A percentile compares a stretch with the other conserved stretches of the same genome.
Evolutionary conservation across 2,888 invertebrate genomes (phyloP).

Genomic region (Ectobius pallidus): DNA sequence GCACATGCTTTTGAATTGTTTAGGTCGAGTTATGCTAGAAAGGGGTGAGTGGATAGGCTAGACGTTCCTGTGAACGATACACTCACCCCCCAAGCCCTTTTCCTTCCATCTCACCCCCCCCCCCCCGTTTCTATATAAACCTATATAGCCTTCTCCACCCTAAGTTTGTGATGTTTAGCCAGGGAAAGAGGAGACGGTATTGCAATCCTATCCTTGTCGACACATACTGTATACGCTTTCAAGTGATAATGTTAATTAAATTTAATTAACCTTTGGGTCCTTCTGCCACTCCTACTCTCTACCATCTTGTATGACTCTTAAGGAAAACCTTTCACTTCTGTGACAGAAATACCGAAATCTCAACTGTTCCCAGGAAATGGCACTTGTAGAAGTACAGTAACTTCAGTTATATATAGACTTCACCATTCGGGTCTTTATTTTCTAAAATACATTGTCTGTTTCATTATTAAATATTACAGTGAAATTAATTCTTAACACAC

Average conservation of each 20-base stretch:
- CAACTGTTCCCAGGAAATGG: constrained; percentile 21
- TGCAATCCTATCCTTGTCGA: constrained; percentile 27
- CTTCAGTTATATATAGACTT: neutral
- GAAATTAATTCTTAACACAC: too few species aligned
- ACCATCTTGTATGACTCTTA: constrained; percentile 26
- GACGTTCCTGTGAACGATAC: constrained; percentile 8
- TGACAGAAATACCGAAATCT: constrained; percentile 33
- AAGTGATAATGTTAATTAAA: constrained; percentile 42
- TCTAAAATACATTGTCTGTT: neutral
- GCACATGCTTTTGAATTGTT: constrained; percentile 26
- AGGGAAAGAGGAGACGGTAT: constrained; percentile 20
- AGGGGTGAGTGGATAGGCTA: neutral
- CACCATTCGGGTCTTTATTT: neutral
- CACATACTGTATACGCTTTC: constrained; percentile 28
- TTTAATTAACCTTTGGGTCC: constrained; percentile 40
- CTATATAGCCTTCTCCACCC: neutral
- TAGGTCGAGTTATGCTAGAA: constrained; percentile 18
- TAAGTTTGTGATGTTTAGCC: constrained; percentile 21
- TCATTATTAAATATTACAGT: too few species aligned
- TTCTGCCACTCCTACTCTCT: constrained; percentile 4
- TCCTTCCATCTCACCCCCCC: neutral
- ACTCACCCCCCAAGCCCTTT: too few species aligned
- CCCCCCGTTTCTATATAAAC: too few species aligned
- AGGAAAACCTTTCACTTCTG: constrained; percentile 38
- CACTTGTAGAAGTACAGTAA: neutral